A percentile compares a stretch with the other conserved stretches of the same genome.
Evolutionary conservation across 2,797 vertebrate species (phyloP).

Genomic region (Sylvilagus floridanus): DNA sequence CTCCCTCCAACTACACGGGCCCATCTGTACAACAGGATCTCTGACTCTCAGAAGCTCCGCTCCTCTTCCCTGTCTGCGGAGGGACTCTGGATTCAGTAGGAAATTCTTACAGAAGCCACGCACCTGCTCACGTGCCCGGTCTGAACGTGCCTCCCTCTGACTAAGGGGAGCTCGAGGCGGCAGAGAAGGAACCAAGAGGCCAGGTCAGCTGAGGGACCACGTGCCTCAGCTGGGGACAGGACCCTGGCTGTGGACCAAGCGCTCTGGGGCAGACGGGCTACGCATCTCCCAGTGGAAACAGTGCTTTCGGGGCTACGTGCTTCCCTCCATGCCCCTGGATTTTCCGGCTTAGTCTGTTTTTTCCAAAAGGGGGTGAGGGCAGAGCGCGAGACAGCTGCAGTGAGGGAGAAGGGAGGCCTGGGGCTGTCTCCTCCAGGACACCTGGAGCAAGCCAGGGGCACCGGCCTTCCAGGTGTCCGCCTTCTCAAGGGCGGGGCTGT

Average conservation of each 20-base stretch:
- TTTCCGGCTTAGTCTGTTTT: slow-evolving; percentile 44
- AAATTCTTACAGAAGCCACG: not conserved
- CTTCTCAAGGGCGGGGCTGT: not conserved
- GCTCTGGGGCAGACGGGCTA: not conserved
- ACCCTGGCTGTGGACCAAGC: not conserved
- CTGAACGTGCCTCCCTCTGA: not conserved
- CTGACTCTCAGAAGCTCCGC: not conserved
- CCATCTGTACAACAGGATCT: not conserved
- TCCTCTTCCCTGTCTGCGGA: not conserved
- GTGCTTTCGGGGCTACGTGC: not conserved
- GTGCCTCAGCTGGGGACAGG: not conserved
- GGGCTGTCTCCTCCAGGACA: not conserved
- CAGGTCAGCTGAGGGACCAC: not conserved
- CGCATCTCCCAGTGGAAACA: slow-evolving; percentile 2
- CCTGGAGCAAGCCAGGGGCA: not conserved
- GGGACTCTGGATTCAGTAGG: not conserved
- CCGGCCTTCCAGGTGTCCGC: not conserved
- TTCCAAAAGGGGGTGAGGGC: not conserved
- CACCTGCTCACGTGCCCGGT: not conserved
- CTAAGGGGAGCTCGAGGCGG: not conserved
- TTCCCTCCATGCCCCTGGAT: not conserved
- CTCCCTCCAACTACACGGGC: not conserved
- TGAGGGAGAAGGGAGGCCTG: not conserved
- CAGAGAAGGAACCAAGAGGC: not conserved
- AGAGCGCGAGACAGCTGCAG: not conserved